Evolutionary conservation across 37 sponge, comb jelly and placozoan species (phyloP).

Genomic region (Mnemiopsis leidyi): DNA sequence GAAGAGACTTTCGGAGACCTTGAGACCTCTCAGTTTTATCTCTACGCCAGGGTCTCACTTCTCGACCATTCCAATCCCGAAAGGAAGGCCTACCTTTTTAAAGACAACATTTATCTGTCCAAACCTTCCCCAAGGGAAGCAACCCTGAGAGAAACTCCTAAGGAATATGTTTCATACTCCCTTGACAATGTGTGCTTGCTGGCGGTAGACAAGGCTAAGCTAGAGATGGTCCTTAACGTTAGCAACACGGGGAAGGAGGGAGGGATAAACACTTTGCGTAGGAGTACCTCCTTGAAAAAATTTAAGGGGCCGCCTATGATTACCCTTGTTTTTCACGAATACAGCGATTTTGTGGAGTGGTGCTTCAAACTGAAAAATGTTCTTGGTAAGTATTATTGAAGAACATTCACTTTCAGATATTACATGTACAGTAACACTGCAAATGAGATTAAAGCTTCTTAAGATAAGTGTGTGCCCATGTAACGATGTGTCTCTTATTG

Average conservation of each 20-base stretch:
- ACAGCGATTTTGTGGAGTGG: not conserved
- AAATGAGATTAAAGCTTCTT: too few species aligned
- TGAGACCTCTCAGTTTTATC: not conserved
- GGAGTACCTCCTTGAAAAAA: not conserved
- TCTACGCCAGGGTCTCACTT: not conserved
- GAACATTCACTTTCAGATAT: too few species aligned
- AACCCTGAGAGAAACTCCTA: not conserved
- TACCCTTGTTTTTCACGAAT: not conserved
- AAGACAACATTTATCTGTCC: not conserved
- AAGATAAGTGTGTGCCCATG: too few species aligned
- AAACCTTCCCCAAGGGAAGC: not conserved
- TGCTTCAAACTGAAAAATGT: not conserved
- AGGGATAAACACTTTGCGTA: not conserved
- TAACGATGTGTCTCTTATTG: too few species aligned
- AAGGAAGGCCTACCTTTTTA: slow-evolving; percentile 35
- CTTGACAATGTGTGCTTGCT: not conserved
- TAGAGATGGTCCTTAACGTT: not conserved
- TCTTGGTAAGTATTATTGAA: not conserved
- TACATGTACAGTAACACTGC: too few species aligned
- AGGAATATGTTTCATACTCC: not conserved
- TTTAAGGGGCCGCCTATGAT: not conserved
- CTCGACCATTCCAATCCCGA: not conserved
- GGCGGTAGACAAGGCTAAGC: not conserved
- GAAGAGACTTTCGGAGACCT: not conserved
- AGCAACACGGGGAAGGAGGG: not conserved